Base-by-base conservation (phyloP, 2,797 vertebrate genomes). In the Coendou prehensilis region DNA sequence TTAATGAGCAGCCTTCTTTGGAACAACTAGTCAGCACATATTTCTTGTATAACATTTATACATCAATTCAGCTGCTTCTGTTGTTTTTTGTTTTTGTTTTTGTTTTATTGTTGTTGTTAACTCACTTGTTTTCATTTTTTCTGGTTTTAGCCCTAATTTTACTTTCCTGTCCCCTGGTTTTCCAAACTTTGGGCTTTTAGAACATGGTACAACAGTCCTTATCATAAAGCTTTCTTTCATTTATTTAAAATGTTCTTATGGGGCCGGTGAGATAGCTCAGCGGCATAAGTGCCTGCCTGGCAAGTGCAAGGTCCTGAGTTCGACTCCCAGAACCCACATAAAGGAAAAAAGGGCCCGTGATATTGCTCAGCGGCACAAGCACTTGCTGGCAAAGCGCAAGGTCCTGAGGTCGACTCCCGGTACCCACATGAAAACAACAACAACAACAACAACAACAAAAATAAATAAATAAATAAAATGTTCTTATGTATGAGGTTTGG, bases 1-100 rank as follows among this genome's bases (percentile, higher is more conserved):
- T 17, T 94, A 96, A 83, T 61, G n/a, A 90, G 3, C 47, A 33
- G n/a, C 28, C 56, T 57, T 87, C 82, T 93, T 79, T 4, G 28
- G 41, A 78, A 28, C 59, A 14, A 1, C n/a, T 13, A 41, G 64
- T 63, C 69, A 61, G 67, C 82, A 57, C 28, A 6, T 64, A 9
- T 52, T 92, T 81, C 63, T 86, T 80, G 4, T 17, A 23, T 30
- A 30, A 11, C 18, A 9, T 89, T 85, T 59, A 26, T 54, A 18
- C n/a, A 63, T 91, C 59, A 13, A 18, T 22, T 4, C 28, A 73
- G 23, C 59, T 59, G 28, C 33, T 82, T 81, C 75, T 73, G 22
- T 52, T 54, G 7, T 83, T 56, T 56, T 15, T 45, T 71, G 37
- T 86, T 33, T 20, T 83, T 59, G 64, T 73, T 83, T 11, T 64